Evolutionary conservation across 2,888 invertebrate species (phyloP).

Genomic region (Hermaeophaga mercurialis): DNA sequence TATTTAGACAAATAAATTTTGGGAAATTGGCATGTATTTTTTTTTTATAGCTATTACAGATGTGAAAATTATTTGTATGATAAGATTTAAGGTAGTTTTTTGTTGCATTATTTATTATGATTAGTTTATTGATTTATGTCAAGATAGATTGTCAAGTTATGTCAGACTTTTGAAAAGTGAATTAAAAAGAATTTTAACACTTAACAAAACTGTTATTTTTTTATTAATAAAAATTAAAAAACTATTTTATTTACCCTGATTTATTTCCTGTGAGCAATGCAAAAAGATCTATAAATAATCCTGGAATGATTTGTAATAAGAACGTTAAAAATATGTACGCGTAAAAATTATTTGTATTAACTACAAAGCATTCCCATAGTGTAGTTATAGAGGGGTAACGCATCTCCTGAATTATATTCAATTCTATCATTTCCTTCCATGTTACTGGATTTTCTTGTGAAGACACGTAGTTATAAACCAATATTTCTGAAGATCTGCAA

Average conservation of each 20-base stretch:
- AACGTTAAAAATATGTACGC: slow-evolving; percentile 57
- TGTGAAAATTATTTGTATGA: too few species aligned
- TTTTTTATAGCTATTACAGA: too few species aligned
- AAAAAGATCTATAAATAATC: slow-evolving; percentile 63
- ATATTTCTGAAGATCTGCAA: slow-evolving; percentile 41
- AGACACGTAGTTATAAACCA: slow-evolving; percentile 87
- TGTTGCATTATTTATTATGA: too few species aligned
- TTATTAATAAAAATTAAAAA: too few species aligned
- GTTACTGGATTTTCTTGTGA: slow-evolving; percentile 77
- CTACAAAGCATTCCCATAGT: slow-evolving; percentile 58
- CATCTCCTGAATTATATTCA: slow-evolving; percentile 61
- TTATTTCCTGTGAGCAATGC: slow-evolving; percentile 56
- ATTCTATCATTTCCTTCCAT: slow-evolving; percentile 72
- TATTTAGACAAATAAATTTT: too few species aligned
- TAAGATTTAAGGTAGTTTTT: too few species aligned
- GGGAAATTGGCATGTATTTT: too few species aligned
- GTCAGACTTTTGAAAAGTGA: too few species aligned
- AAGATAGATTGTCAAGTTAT: too few species aligned
- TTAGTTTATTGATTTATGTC: too few species aligned
- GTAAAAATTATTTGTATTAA: slow-evolving; percentile 49
- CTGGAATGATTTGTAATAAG: slow-evolving; percentile 67
- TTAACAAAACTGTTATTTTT: too few species aligned
- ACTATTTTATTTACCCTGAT: slow-evolving; percentile 55
- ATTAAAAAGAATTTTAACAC: too few species aligned
- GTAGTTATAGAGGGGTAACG: slow-evolving; percentile 61